Conservation (phyloP, 1,140 invertebrate genomes). For the Uloborus diversus region DNA sequence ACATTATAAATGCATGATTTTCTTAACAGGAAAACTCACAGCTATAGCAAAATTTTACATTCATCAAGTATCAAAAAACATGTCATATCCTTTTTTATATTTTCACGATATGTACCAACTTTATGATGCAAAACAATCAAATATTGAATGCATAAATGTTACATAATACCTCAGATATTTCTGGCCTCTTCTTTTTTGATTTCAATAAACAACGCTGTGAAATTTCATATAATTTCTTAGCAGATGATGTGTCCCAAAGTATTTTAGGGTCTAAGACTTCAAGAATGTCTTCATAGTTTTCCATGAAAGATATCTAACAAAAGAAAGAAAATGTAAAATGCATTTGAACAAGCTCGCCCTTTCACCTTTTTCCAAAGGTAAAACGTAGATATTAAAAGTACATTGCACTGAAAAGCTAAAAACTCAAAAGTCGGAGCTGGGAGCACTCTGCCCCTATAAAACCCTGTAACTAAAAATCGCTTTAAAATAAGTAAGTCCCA, state of each 20-base stretch:
- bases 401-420: background rate
- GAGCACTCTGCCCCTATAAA: background rate
- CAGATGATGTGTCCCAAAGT: constrained; percentile 13
- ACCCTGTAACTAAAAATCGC: background rate
- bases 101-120: too few relatives aligned
- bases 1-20: too few relatives aligned
- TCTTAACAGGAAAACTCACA: too few relatives aligned
- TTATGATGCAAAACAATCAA: too few relatives aligned
- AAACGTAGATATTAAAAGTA: background rate
- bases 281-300: constrained; percentile 36
- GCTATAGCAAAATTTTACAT: too few relatives aligned
- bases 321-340: background rate
- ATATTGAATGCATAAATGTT: too few relatives aligned
- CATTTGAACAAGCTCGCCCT: background rate
- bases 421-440: background rate
- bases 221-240: constrained; percentile 11
- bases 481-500: background rate
- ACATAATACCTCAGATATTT: constrained; percentile 33
- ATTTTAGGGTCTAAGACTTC: constrained; percentile 13
- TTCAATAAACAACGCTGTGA: constrained; percentile 16
- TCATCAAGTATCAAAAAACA: too few relatives aligned
- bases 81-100: too few relatives aligned
- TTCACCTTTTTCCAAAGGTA: background rate
- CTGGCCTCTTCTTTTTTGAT: constrained; percentile 23
- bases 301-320: constrained; percentile 38